Evolutionary conservation across 2,113 vertebrate genomes (phyloP).

Genomic region (Pachyramphus minor): DNA sequence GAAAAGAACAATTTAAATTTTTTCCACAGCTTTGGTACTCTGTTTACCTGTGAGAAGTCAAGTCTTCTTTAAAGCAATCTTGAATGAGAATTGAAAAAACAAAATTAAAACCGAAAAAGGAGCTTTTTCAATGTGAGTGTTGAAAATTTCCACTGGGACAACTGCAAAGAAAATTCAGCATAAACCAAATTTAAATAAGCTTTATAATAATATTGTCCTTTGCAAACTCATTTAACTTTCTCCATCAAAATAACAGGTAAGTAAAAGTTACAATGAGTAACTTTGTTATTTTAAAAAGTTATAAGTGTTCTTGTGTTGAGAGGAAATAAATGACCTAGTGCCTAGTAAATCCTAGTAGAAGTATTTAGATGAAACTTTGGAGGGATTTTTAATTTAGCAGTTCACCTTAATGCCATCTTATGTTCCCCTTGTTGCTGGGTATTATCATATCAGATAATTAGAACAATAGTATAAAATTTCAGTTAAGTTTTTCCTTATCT

Average conservation of each 20-base stretch:
- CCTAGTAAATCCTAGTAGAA: neutral
- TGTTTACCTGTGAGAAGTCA: neutral
- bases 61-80: neutral
- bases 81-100: neutral
- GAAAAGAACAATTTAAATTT: neutral
- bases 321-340: neutral
- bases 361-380: neutral
- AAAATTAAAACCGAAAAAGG: neutral
- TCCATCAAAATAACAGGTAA: neutral
- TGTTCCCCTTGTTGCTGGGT: neutral
- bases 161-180: neutral
- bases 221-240: neutral
- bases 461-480: neutral
- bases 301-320: neutral
- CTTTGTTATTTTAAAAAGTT: neutral
- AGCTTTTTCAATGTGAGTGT: neutral
- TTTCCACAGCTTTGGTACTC: neutral
- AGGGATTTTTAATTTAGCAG: neutral
- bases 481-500: neutral
- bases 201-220: neutral
- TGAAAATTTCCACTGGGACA: neutral
- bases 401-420: neutral
- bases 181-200: neutral
- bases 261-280: neutral
- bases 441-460: neutral